Evolutionary conservation across 1,140 invertebrate genomes (phyloP).

Genomic region (Drosophila repletoides): DNA sequence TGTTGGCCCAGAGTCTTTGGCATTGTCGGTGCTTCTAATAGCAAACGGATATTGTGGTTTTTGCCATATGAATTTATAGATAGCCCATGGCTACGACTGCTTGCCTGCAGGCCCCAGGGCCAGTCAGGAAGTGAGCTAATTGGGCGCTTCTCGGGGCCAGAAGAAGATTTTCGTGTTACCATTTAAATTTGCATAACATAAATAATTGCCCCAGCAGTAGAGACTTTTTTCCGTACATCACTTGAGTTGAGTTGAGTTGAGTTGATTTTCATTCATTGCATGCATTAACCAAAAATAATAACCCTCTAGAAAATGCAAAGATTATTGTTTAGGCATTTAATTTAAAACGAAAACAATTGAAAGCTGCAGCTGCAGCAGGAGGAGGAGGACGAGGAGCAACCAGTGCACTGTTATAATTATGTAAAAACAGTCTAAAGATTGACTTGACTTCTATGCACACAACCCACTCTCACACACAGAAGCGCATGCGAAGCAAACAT

Average conservation of each 20-base stretch:
- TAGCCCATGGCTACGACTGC: background rate
- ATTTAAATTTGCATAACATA: constrained; percentile 64
- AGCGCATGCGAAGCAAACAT: constrained; percentile 73
- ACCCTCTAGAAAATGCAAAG: constrained; percentile 66
- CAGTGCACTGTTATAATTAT: constrained; percentile 74
- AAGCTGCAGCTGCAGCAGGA: constrained; percentile 53
- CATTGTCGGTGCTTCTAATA: constrained; percentile 45
- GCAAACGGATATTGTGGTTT: constrained; percentile 77
- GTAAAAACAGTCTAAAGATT: constrained; percentile 79
- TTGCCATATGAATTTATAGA: constrained; percentile 53
- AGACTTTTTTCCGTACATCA: constrained; percentile 32
- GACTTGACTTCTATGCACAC: constrained; percentile 67
- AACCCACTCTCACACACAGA: constrained; percentile 22
- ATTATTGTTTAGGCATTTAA: constrained; percentile 80
- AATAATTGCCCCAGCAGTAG: constrained; percentile 39
- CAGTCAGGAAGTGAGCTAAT: constrained; percentile 66
- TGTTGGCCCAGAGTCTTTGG: constrained; percentile 18
- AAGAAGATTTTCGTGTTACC: constrained; percentile 20
- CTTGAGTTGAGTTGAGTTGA: constrained; percentile 29
- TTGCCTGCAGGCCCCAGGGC: background rate
- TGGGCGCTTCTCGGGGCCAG: constrained; percentile 32
- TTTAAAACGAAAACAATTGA: constrained; percentile 71
- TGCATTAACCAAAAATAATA: constrained; percentile 79
- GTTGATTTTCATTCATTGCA: constrained; percentile 32
- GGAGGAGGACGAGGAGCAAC: too few relatives aligned